A percentile compares a stretch with the other conserved stretches of the same genome.
phyloP scores from a whole-genome alignment of 2,797 vertebrate genomes.

The Chloroceryle inda region DNA sequence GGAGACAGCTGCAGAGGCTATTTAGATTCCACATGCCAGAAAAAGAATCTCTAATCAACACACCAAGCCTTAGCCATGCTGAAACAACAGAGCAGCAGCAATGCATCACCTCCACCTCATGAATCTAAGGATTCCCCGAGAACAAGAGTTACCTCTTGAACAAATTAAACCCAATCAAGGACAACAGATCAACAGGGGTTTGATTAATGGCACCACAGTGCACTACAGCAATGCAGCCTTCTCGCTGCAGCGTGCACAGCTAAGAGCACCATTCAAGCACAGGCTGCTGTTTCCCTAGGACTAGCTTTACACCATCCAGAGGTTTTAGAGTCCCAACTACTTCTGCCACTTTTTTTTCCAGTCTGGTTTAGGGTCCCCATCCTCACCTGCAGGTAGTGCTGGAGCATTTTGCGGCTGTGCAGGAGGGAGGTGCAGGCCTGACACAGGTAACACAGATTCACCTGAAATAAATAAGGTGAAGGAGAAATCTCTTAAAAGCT shows the following conservation, averaged over 20 bases:
- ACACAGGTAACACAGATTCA: conserved; percentile 95
- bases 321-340: neutral
- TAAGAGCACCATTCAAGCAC: neutral
- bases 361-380: neutral
- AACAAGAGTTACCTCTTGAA: neutral
- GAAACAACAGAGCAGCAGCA: neutral
- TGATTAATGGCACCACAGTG: neutral
- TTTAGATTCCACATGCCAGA: neutral
- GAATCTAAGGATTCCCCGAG: neutral
- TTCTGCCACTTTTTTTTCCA: neutral
- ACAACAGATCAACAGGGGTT: neutral
- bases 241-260: neutral
- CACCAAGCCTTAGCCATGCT: neutral
- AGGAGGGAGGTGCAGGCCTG: conserved; percentile 97
- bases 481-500: neutral
- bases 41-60: neutral
- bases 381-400: conserved; percentile 95
- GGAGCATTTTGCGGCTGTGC: conserved; percentile 98
- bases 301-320: neutral
- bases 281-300: neutral
- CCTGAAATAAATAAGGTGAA: conserved; percentile 77
- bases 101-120: neutral
- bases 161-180: conserved; percentile 1
- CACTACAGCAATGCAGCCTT: neutral
- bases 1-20: conserved; percentile 28